These are phyloP conservation scores for Zootermopsis nevadensis DNA, from an alignment of 2,888 invertebrate genomes.

Conservation along the genomic window DNA sequence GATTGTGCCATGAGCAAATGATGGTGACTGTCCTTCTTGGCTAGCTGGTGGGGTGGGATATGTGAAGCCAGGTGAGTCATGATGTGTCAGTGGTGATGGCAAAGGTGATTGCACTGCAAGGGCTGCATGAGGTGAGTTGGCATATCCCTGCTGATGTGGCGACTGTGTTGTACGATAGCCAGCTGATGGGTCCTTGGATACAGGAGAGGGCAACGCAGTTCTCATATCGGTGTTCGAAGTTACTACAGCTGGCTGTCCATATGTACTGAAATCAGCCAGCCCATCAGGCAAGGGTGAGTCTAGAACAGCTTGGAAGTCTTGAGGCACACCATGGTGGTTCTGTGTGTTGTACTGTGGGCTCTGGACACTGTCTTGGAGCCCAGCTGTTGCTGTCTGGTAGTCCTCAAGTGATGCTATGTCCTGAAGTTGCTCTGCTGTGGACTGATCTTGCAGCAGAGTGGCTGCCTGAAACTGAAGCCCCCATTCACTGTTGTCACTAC, in stretches of 20 bases:
- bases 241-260: conserved; percentile 64
- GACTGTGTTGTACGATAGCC: conserved; percentile 46
- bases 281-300: conserved; percentile 84
- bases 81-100: conserved; percentile 63
- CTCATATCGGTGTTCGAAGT: conserved; percentile 58
- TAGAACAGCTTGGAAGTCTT: conserved; percentile 80
- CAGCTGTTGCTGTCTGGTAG: conserved; percentile 60
- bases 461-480: conserved; percentile 62
- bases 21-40: conserved; percentile 81
- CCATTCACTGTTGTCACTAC: conserved; percentile 6
- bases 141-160: conserved; percentile 47
- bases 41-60: conserved; percentile 91
- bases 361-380: conserved; percentile 48
- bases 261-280: conserved; percentile 84
- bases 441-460: conserved; percentile 65
- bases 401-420: conserved; percentile 64
- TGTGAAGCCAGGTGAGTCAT: conserved; percentile 78
- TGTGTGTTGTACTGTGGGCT: conserved; percentile 52
- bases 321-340: conserved; percentile 70
- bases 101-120: conserved; percentile 60
- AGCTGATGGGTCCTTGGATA: conserved; percentile 51
- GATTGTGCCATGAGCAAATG: conserved; percentile 60
- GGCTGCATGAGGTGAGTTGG: conserved; percentile 51
- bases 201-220: conserved; percentile 56
- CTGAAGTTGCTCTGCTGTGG: conserved; percentile 63